Percentiles rank a stretch among this genome's conserved stretches.
phyloP scores from a whole-genome alignment of 2,113 vertebrate genomes.

The Elanus axillaris region DNA sequence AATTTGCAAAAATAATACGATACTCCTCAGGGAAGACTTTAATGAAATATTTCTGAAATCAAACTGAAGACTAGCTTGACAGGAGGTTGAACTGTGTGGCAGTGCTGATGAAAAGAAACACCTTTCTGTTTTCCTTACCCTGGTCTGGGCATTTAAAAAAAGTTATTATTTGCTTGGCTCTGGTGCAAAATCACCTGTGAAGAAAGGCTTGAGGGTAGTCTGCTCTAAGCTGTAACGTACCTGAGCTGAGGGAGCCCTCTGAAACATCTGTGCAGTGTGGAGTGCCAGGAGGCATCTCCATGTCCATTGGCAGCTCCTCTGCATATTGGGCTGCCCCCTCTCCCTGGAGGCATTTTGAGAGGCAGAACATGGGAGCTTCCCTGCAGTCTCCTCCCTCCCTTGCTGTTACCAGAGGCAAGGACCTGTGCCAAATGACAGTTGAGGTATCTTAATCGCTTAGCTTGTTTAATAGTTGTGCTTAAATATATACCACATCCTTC shows the following conservation, averaged over 20 bases:
- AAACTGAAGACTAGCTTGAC: not conserved
- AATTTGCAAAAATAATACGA: not conserved
- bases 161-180: not conserved
- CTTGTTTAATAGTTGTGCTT: not conserved
- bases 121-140: not conserved
- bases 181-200: not conserved
- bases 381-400: not conserved
- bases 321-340: not conserved
- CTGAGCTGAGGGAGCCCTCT: not conserved
- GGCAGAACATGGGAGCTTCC: not conserved
- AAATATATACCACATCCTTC: not conserved
- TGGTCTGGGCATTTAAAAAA: not conserved
- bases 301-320: not conserved
- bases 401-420: not conserved
- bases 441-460: not conserved
- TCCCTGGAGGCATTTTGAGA: not conserved
- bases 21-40: not conserved
- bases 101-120: not conserved
- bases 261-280: not conserved
- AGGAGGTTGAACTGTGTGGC: not conserved
- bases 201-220: not conserved
- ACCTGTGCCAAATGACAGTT: not conserved
- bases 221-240: rapidly evolving
- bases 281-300: not conserved
- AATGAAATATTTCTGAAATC: not conserved